phyloP scores from a whole-genome alignment of 2,113 vertebrate genomes.

The Ceyx melanurus region DNA sequence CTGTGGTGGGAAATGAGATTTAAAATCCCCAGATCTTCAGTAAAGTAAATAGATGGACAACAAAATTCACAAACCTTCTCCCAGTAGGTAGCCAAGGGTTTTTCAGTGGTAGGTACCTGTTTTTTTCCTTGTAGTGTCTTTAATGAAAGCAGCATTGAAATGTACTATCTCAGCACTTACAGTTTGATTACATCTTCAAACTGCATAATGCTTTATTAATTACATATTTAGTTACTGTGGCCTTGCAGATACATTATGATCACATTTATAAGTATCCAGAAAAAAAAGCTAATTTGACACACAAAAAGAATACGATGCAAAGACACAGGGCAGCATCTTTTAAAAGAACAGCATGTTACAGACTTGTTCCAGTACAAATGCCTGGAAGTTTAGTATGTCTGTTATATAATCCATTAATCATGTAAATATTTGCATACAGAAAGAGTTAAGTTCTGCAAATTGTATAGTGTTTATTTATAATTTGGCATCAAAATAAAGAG shows the following conservation, averaged over 20 bases:
- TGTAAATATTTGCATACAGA: not conserved
- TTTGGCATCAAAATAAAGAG: slow-evolving; percentile 10
- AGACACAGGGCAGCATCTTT: not conserved
- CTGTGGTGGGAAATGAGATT: slow-evolving; percentile 19
- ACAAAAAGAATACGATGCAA: not conserved
- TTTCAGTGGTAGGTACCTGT: not conserved
- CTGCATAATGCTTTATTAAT: not conserved
- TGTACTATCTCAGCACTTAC: not conserved
- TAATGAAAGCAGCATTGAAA: not conserved
- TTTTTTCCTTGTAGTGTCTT: not conserved
- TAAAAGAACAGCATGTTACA: not conserved
- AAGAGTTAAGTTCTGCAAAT: not conserved
- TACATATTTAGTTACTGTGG: not conserved
- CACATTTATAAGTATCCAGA: not conserved
- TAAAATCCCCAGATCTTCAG: slow-evolving; percentile 28
- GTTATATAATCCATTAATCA: not conserved
- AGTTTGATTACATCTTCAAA: not conserved
- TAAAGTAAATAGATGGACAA: slow-evolving; percentile 40
- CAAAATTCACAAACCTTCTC: not conserved
- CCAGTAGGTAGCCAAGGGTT: not conserved
- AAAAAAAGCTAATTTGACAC: not conserved
- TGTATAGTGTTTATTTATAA: not conserved
- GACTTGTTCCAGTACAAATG: not conserved
- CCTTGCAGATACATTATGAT: not conserved
- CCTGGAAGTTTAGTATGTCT: not conserved